Conservation (phyloP, 2,888 invertebrate genomes). For the Drosophila kanekoi region DNA sequence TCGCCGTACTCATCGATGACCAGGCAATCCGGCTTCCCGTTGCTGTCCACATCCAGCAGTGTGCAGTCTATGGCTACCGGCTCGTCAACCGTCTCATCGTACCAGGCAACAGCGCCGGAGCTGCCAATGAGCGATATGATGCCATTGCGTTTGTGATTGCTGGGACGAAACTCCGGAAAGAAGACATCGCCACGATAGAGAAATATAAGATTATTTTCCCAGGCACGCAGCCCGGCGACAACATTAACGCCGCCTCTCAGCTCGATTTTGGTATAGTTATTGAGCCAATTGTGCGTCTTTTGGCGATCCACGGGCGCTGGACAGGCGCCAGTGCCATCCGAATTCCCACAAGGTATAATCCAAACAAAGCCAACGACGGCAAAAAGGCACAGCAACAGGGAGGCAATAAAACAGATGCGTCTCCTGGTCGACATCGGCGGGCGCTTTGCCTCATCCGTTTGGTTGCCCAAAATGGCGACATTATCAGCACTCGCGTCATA, state of each 20-base stretch:
- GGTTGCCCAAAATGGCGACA: slow-evolving; percentile 82
- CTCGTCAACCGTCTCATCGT: slow-evolving; percentile 88
- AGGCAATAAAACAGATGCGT: slow-evolving; percentile 89
- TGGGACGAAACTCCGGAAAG: slow-evolving; percentile 86
- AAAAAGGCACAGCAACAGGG: slow-evolving; percentile 89
- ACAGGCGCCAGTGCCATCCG: slow-evolving; percentile 88
- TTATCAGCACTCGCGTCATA: slow-evolving; percentile 84
- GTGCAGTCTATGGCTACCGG: slow-evolving; percentile 91
- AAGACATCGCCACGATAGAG: slow-evolving; percentile 90
- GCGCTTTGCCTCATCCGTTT: slow-evolving; percentile 85
- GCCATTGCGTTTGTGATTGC: slow-evolving; percentile 86
- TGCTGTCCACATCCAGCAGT: slow-evolving; percentile 89
- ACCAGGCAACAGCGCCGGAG: slow-evolving; percentile 91
- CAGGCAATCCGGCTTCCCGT: slow-evolving; percentile 91
- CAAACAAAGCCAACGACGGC: slow-evolving; percentile 91
- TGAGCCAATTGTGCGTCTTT: slow-evolving; percentile 89
- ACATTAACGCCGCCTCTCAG: slow-evolving; percentile 90
- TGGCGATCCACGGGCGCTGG: slow-evolving; percentile 86
- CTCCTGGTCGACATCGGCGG: slow-evolving; percentile 89
- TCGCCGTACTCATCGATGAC: slow-evolving; percentile 90
- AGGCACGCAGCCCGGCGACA: slow-evolving; percentile 88
- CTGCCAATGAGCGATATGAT: slow-evolving; percentile 89
- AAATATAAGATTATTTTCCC: slow-evolving; percentile 90
- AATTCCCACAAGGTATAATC: slow-evolving; percentile 89
- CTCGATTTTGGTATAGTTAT: slow-evolving; percentile 89